Evolutionary conservation across 1,140 invertebrate genomes (phyloP).

Genomic region (Ceratina calcarata): DNA sequence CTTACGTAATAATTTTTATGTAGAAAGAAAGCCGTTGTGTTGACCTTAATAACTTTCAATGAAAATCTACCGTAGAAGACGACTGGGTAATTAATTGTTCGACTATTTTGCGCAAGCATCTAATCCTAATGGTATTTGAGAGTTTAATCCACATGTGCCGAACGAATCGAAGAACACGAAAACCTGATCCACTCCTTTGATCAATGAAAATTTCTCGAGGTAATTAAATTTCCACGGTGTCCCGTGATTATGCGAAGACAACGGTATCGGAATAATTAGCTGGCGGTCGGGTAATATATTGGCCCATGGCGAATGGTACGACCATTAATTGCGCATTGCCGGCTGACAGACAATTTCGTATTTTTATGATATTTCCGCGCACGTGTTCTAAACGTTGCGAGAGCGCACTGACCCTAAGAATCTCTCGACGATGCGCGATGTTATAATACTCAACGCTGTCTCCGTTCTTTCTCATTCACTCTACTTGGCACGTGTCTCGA

Average conservation of each 20-base stretch:
- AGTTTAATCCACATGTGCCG: too few species aligned
- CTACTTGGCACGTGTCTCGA: background rate
- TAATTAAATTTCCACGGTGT: constrained; percentile 11
- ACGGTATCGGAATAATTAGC: constrained; percentile 5
- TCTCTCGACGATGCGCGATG: background rate
- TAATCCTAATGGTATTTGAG: too few species aligned
- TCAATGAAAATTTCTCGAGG: background rate
- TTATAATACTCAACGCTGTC: background rate
- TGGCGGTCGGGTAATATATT: background rate
- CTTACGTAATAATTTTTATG: too few species aligned
- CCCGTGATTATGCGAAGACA: background rate
- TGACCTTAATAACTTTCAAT: too few species aligned
- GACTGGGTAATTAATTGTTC: too few species aligned
- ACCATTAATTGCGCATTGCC: constrained; percentile 48
- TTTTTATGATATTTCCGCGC: constrained; percentile 64
- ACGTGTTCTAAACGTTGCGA: constrained; percentile 6
- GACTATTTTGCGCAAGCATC: too few species aligned
- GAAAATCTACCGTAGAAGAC: too few species aligned
- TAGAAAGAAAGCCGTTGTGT: too few species aligned
- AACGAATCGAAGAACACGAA: background rate
- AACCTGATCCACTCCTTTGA: background rate
- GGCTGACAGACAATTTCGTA: constrained; percentile 51
- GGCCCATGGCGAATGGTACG: constrained; percentile 28
- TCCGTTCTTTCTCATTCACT: background rate
- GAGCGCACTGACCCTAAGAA: constrained; percentile 6